Conservation (phyloP, 2,888 invertebrate species). For the Coelogynopora nodosa region DNA sequence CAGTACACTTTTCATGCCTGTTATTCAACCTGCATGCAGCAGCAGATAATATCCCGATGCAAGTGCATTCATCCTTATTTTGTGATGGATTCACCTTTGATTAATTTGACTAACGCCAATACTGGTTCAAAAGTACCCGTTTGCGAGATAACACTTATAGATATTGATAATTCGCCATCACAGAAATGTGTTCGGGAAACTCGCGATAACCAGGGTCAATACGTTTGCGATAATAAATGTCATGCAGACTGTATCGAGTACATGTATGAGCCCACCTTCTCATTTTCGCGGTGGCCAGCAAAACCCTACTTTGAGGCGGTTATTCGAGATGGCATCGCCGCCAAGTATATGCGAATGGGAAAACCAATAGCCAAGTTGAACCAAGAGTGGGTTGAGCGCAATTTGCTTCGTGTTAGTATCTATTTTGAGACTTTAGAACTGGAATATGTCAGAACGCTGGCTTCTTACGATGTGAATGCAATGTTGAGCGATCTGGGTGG, state of each 20-base stretch:
- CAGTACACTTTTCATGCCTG: not conserved
- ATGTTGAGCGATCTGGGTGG: conserved; percentile 21
- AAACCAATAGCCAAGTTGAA: not conserved
- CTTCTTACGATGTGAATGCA: not conserved
- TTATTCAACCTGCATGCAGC: conserved; percentile 25
- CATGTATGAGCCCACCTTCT: not conserved
- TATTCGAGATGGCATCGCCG: not conserved
- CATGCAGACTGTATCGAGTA: not conserved
- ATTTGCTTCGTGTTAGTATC: not conserved
- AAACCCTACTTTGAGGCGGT: not conserved
- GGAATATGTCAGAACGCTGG: not conserved
- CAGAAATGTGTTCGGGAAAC: not conserved
- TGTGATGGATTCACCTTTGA: not conserved
- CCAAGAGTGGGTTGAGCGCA: not conserved
- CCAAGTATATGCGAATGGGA: not conserved
- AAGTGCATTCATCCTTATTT: not conserved
- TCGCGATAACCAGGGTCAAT: not conserved
- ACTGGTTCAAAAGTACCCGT: not conserved
- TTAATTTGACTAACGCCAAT: not conserved
- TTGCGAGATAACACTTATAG: not conserved
- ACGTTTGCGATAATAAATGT: not conserved
- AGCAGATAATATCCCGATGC: conserved; percentile 1
- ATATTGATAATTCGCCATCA: not conserved
- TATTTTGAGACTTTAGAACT: not conserved
- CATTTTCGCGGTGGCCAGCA: not conserved